phyloP scores from a whole-genome alignment of 2,888 invertebrate genomes.

The Cosmopolites sordidus region DNA sequence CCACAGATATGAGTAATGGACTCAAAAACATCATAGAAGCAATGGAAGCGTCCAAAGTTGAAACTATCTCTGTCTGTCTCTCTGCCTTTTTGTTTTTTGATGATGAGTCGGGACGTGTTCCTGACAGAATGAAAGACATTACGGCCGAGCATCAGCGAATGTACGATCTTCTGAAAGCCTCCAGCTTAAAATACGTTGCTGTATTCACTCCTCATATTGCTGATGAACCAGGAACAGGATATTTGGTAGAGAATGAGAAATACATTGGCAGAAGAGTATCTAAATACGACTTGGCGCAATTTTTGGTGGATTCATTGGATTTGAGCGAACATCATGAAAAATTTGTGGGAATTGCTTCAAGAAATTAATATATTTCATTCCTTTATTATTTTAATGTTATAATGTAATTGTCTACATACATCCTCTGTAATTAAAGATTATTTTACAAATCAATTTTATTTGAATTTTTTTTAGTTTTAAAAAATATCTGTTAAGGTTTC shows the following conservation, averaged over 20 bases:
- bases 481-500: no score
- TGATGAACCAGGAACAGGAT: conserved; percentile 11
- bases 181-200: conserved; percentile 67
- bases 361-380: conserved; percentile 2
- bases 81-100: conserved; percentile 73
- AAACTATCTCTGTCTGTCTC: conserved; percentile 66
- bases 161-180: conserved; percentile 62
- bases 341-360: conserved; percentile 16
- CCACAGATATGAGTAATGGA: conserved; percentile 73
- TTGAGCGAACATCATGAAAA: conserved; percentile 7
- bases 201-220: conserved; percentile 20
- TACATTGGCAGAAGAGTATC: conserved; percentile 10
- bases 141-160: conserved; percentile 75
- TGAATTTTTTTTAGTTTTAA: no score
- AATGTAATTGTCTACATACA: no score
- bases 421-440: no score
- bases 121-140: conserved; percentile 63
- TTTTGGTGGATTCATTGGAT: conserved; percentile 17
- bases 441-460: no score
- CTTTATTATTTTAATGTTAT: no score
- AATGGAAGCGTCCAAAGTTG: conserved; percentile 67
- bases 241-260: conserved; percentile 11
- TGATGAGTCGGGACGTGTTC: conserved; percentile 63
- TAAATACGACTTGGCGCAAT: conserved; percentile 16
- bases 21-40: conserved; percentile 71